Percentiles rank a stretch among this genome's conserved stretches.
These are phyloP conservation scores for Epizoanthus scotinus DNA, from an alignment of 92 coral and sea anemone genomes.

Conservation along the genomic window DNA sequence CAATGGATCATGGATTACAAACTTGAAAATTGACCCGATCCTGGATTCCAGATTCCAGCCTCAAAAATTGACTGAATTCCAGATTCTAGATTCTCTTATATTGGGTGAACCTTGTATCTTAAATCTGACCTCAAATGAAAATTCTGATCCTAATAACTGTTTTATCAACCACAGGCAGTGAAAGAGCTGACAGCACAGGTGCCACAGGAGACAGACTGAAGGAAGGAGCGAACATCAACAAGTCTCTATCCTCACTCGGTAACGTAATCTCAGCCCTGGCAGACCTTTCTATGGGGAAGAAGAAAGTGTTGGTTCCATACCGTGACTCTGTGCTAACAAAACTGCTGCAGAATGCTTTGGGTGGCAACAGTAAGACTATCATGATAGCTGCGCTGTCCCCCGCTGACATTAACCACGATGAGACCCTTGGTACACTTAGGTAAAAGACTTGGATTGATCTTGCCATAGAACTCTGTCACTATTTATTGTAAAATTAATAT, in stretches of 20 bases:
- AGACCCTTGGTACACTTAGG: conserved; percentile 95
- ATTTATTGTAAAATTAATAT: too few relatives aligned
- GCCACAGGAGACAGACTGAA: conserved; percentile 98
- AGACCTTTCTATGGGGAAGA: conserved; percentile 98
- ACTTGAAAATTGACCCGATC: too few relatives aligned
- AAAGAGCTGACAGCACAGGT: conserved; percentile 99
- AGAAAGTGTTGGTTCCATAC: conserved; percentile 96
- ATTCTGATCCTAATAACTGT: neutral
- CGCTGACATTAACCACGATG: conserved; percentile 98
- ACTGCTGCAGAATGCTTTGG: conserved; percentile 96
- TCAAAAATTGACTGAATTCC: too few relatives aligned
- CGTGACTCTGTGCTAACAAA: conserved; percentile 98
- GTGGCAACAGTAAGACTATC: conserved; percentile 98
- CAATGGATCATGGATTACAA: too few relatives aligned
- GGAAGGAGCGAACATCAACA: conserved; percentile 99
- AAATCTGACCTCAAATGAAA: too few relatives aligned
- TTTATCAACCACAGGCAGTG: conserved; percentile 73
- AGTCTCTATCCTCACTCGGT: conserved; percentile 94
- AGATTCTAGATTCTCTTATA: too few relatives aligned
- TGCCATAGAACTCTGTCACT: neutral
- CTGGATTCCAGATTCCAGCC: too few relatives aligned
- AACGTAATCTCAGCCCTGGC: conserved; percentile 98
- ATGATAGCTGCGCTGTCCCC: conserved; percentile 99
- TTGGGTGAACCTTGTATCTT: too few relatives aligned
- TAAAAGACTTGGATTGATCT: conserved; percentile 14